Percentiles rank a stretch among this genome's conserved stretches.
Evolutionary conservation across 1,140 invertebrate genomes (phyloP).

Genomic region (Drosophila melanogaster): DNA sequence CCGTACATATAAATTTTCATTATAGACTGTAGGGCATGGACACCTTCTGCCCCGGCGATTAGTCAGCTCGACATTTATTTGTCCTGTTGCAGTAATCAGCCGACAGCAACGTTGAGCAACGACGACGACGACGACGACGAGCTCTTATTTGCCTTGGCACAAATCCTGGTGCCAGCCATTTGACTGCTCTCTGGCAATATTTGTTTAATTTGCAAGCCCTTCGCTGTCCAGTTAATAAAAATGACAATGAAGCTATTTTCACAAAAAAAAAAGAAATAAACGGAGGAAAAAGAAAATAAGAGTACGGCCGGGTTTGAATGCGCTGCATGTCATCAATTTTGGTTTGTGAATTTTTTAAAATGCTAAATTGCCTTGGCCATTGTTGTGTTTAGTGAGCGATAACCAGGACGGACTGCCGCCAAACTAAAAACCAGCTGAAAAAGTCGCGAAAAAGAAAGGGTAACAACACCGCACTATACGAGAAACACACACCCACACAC

Average conservation of each 20-base stretch:
- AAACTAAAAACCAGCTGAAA: slow-evolving; percentile 45
- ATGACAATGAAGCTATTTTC: slow-evolving; percentile 72
- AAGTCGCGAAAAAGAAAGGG: slow-evolving; percentile 20
- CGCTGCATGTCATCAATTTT: slow-evolving; percentile 68
- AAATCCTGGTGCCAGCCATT: slow-evolving; percentile 67
- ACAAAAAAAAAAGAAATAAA: background rate
- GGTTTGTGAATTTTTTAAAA: slow-evolving; percentile 79
- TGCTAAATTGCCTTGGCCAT: slow-evolving; percentile 74
- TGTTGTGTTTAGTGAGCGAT: slow-evolving; percentile 80
- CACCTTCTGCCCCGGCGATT: slow-evolving; percentile 61
- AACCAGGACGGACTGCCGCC: slow-evolving; percentile 41
- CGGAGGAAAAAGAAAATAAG: no score
- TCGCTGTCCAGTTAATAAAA: slow-evolving; percentile 76
- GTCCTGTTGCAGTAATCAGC: slow-evolving; percentile 73
- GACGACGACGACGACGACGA: background rate
- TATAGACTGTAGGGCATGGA: slow-evolving; percentile 43
- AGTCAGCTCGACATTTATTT: slow-evolving; percentile 61
- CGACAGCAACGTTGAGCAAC: slow-evolving; percentile 28
- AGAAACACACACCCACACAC: slow-evolving; percentile 18
- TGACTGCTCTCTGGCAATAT: slow-evolving; percentile 71
- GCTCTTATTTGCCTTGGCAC: slow-evolving; percentile 68
- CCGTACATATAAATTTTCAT: slow-evolving; percentile 63
- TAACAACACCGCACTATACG: slow-evolving; percentile 12
- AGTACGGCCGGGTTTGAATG: background rate
- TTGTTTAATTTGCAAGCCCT: slow-evolving; percentile 75